phyloP scores from a whole-genome alignment of 2,888 invertebrate genomes.

The Parnassius orleans region DNA sequence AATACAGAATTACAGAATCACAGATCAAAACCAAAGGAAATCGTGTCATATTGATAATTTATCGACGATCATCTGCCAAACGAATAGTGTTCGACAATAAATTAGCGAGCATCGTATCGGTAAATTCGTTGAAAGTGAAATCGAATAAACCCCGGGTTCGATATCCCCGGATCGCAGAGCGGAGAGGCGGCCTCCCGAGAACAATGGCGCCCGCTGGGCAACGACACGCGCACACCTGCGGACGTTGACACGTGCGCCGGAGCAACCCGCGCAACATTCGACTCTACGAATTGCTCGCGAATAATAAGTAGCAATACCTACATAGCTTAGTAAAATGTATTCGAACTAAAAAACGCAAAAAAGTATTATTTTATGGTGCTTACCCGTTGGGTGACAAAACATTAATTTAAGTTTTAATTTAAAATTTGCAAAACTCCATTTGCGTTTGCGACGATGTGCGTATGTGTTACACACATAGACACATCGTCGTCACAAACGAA shows the following conservation, averaged over 20 bases:
- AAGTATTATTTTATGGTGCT: no score
- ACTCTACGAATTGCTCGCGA: conserved; percentile 20
- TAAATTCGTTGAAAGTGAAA: conserved; percentile 8
- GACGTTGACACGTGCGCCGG: conserved; percentile 72
- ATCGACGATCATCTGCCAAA: background rate
- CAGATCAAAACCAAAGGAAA: background rate
- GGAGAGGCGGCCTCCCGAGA: conserved; percentile 37
- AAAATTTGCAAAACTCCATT: no score
- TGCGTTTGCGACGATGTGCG: no score
- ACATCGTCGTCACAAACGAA: no score
- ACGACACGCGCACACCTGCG: conserved; percentile 67
- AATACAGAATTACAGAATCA: background rate
- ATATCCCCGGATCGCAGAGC: conserved; percentile 20
- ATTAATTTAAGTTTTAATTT: no score
- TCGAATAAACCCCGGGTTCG: conserved; percentile 9
- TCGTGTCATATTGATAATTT: background rate
- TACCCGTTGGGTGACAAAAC: no score
- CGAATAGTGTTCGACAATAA: conserved; percentile 3
- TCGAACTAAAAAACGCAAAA: no score
- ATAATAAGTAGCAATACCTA: background rate
- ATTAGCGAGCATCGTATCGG: background rate
- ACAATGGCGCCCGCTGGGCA: conserved; percentile 67
- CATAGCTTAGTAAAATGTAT: no score
- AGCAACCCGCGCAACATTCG: conserved; percentile 34
- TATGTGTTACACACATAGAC: no score